phyloP scores from a whole-genome alignment of 2,888 invertebrate species.

The Celastrina argiolus region DNA sequence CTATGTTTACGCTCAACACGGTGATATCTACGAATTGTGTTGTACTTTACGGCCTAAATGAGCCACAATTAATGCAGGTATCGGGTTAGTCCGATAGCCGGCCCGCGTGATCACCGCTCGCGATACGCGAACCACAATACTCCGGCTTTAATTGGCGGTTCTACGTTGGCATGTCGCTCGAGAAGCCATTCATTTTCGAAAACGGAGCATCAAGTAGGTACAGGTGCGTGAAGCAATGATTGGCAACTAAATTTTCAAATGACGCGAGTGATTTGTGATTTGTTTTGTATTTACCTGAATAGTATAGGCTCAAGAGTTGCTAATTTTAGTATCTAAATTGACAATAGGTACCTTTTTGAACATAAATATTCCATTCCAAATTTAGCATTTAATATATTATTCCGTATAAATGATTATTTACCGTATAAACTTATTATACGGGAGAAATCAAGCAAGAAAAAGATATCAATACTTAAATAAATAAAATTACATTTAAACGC shows the following conservation, averaged over 20 bases:
- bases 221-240: conserved; percentile 40
- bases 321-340: too few species aligned
- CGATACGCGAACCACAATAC: conserved; percentile 47
- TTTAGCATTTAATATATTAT: too few species aligned
- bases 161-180: conserved; percentile 41
- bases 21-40: conserved; percentile 60
- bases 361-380: too few species aligned
- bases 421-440: too few species aligned
- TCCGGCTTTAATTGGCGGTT: conserved; percentile 56
- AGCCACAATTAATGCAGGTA: conserved; percentile 53
- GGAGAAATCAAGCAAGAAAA: neutral
- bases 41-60: conserved; percentile 57
- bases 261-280: conserved; percentile 35
- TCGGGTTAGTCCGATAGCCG: conserved; percentile 39
- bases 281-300: conserved; percentile 28
- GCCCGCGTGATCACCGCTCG: conserved; percentile 34
- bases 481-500: neutral
- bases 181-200: conserved; percentile 39
- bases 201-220: conserved; percentile 37
- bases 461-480: neutral
- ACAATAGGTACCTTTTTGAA: too few species aligned
- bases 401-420: too few species aligned
- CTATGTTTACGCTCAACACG: neutral
- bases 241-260: conserved; percentile 38
- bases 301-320: too few species aligned